Evolutionary conservation across 2,113 vertebrate species (phyloP).

Genomic region (Coptodon rendalli): DNA sequence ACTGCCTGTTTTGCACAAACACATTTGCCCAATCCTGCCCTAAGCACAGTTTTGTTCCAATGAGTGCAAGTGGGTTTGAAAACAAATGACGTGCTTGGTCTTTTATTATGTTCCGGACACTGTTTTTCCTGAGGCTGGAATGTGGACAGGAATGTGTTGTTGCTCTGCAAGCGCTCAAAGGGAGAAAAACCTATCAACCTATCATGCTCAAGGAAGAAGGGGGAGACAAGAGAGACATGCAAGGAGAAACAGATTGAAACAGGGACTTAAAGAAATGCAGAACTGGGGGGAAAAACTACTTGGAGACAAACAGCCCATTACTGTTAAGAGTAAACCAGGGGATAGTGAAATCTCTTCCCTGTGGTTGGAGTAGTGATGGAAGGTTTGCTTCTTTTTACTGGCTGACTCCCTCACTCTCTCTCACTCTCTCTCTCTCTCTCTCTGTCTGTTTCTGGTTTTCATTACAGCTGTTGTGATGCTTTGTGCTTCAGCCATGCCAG

Average conservation of each 20-base stretch:
- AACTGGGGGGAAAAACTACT: background rate
- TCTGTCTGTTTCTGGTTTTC: constrained; percentile 45
- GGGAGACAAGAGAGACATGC: background rate
- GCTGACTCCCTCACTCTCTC: background rate
- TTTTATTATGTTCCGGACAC: constrained; percentile 73
- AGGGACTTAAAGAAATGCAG: background rate
- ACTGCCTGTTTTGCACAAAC: constrained; percentile 45
- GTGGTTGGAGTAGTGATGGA: background rate
- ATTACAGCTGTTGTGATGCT: constrained; percentile 63
- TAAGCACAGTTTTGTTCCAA: constrained; percentile 57
- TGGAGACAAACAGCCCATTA: constrained; percentile 21
- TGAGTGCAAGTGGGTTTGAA: constrained; percentile 61
- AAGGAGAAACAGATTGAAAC: background rate
- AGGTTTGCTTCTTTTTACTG: constrained; percentile 5
- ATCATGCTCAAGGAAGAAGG: constrained; percentile 27
- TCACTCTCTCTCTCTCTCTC: background rate
- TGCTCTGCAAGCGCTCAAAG: constrained; percentile 60
- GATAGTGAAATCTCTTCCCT: background rate
- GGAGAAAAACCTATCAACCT: constrained; percentile 52
- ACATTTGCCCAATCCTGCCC: constrained; percentile 47
- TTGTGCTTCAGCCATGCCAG: constrained; percentile 28
- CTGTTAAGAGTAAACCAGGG: background rate
- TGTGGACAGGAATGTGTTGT: constrained; percentile 73
- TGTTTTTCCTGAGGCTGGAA: constrained; percentile 71
- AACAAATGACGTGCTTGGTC: constrained; percentile 67